Percentiles rank a stretch among this genome's conserved stretches.
phyloP scores from a whole-genome alignment of 1,140 invertebrate species.

The Leptopilina boulardi region DNA sequence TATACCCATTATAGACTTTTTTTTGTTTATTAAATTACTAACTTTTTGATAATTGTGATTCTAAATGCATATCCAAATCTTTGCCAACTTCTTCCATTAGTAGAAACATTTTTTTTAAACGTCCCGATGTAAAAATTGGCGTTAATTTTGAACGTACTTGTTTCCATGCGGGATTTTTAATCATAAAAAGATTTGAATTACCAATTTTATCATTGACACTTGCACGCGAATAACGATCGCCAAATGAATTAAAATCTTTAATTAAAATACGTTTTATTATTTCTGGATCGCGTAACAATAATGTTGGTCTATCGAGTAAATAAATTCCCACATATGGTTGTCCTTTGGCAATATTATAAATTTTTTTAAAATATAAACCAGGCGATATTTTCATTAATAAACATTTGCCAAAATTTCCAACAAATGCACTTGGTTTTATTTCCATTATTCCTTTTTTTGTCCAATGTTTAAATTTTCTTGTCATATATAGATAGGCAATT shows the following conservation, averaged over 20 bases:
- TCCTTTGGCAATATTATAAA: constrained; percentile 51
- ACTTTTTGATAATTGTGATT: constrained; percentile 48
- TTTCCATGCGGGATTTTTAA: constrained; percentile 70
- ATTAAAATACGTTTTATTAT: constrained; percentile 72
- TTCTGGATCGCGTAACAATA: constrained; percentile 73
- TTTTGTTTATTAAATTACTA: neutral
- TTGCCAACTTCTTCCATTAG: constrained; percentile 69
- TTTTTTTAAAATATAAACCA: constrained; percentile 36
- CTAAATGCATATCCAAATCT: constrained; percentile 64
- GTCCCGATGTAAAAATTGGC: constrained; percentile 71
- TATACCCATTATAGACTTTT: neutral
- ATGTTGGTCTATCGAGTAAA: constrained; percentile 63
- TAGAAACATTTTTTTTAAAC: constrained; percentile 71
- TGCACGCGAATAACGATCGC: constrained; percentile 53
- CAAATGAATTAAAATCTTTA: constrained; percentile 75
- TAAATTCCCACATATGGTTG: constrained; percentile 66
- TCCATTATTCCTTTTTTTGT: constrained; percentile 61
- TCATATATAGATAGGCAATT: constrained; percentile 61
- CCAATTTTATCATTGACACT: constrained; percentile 57
- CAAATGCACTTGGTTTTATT: constrained; percentile 57
- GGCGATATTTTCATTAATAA: constrained; percentile 42
- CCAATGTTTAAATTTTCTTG: constrained; percentile 71
- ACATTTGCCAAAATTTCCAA: constrained; percentile 63
- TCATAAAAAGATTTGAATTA: constrained; percentile 60
- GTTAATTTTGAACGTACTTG: constrained; percentile 67